Percentiles rank a stretch among this genome's conserved stretches.
phyloP scores from a whole-genome alignment of 2,888 invertebrate species.

The Ditylenchus weischeri region DNA sequence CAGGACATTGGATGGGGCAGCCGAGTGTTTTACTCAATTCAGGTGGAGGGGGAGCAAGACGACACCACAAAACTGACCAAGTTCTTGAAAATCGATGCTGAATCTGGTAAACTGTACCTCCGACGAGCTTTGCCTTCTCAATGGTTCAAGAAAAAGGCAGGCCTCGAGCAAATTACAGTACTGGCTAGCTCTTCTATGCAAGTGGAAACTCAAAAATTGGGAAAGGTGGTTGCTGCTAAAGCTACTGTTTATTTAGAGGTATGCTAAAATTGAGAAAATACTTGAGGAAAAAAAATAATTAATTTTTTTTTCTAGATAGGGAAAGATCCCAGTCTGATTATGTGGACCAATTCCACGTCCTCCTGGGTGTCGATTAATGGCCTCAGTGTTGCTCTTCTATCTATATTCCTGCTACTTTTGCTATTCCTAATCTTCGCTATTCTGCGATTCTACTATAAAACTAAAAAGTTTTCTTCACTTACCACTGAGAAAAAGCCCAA shows the following conservation, averaged over 20 bases:
- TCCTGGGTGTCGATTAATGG: neutral
- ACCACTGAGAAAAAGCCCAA: neutral
- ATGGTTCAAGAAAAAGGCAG: neutral
- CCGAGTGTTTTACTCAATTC: constrained; percentile 80
- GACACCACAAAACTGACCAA: neutral
- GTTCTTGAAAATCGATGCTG: constrained; percentile 3
- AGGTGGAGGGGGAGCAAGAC: constrained; percentile 60
- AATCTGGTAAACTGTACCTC: constrained; percentile 10
- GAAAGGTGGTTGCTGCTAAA: neutral
- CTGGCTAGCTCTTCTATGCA: neutral
- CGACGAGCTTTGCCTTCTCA: constrained; percentile 1
- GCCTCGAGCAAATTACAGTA: neutral
- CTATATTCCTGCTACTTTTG: neutral
- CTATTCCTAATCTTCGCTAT: neutral
- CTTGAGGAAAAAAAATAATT: neutral
- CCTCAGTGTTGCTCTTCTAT: constrained; percentile 1
- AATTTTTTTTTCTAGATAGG: constrained; percentile 7
- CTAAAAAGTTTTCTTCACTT: neutral
- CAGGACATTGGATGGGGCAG: constrained; percentile 88
- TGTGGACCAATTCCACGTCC: neutral
- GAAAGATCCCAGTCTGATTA: neutral
- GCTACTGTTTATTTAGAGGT: constrained; percentile 15
- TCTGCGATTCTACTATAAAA: neutral
- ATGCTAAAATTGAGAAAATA: neutral
- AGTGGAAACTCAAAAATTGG: neutral